Conservation (phyloP, 2,113 vertebrate species). For the Vanacampus margaritifer region DNA sequence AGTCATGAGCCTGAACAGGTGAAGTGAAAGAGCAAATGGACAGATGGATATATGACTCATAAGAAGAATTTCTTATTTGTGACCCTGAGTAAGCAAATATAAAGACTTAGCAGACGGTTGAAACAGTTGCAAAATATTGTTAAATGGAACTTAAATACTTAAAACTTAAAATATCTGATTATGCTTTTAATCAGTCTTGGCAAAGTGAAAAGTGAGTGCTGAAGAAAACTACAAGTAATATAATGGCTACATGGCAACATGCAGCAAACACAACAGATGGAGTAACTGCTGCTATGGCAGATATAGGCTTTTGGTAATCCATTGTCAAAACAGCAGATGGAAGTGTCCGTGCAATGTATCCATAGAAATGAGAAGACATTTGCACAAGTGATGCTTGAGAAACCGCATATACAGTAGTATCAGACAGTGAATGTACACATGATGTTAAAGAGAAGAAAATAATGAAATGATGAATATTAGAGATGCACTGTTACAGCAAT, state of each 20-base stretch:
- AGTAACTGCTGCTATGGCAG: conserved; percentile 44
- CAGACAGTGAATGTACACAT: too few species aligned
- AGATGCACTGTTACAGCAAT: too few species aligned
- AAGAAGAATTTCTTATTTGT: too few species aligned
- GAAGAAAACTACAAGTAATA: conserved; percentile 29
- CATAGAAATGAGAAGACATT: conserved; percentile 14
- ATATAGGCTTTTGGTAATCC: conserved; percentile 36
- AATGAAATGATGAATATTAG: too few species aligned
- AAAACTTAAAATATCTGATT: conserved; percentile 23
- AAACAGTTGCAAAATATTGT: conserved; percentile 8
- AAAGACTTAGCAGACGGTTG: conserved; percentile 2
- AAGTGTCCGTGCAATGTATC: conserved; percentile 27
- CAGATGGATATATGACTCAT: neutral
- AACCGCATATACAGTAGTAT: too few species aligned
- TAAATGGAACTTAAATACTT: conserved; percentile 17
- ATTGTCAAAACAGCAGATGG: conserved; percentile 69
- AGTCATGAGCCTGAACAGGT: neutral
- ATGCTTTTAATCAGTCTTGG: conserved; percentile 23
- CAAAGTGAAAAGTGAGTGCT: conserved; percentile 58
- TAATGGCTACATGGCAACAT: conserved; percentile 22
- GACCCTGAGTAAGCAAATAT: neutral
- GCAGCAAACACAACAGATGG: conserved; percentile 59
- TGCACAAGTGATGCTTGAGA: too few species aligned
- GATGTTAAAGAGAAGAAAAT: too few species aligned
- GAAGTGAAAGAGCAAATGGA: neutral